Evolutionary conservation across 2,888 invertebrate genomes (phyloP).

Genomic region (Hipparchia sbordonii): DNA sequence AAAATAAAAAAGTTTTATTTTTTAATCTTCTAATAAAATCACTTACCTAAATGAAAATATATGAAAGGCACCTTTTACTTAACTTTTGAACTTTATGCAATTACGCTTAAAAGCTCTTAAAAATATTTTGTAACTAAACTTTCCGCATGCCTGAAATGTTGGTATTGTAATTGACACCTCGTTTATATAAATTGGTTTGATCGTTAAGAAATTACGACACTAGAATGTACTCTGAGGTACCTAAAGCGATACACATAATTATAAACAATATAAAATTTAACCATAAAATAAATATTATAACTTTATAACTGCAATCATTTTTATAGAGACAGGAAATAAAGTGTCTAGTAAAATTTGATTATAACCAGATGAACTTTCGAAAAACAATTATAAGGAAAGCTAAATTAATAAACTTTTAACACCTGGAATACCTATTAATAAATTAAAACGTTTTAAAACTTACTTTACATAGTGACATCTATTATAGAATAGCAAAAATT

Average conservation of each 20-base stretch:
- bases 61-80: no score
- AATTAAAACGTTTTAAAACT: not conserved
- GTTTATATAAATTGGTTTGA: slow-evolving; percentile 10
- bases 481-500: slow-evolving; percentile 38
- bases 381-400: no score
- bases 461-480: slow-evolving; percentile 45
- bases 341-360: no score
- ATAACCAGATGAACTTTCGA: no score
- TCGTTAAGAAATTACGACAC: slow-evolving; percentile 2
- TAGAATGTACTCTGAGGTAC: not conserved
- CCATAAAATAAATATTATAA: not conserved
- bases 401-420: no score
- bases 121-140: slow-evolving; percentile 1
- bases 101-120: not conserved
- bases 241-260: not conserved
- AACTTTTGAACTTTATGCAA: not conserved
- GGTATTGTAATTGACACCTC: slow-evolving; percentile 11
- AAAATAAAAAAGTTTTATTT: no score
- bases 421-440: no score
- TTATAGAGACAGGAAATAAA: not conserved
- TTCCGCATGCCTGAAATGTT: slow-evolving; percentile 1
- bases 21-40: no score
- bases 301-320: not conserved
- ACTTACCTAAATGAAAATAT: no score
- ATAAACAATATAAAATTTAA: not conserved